Base-by-base conservation (phyloP, 2,113 vertebrate species). In the Phaetusa simplex region DNA sequence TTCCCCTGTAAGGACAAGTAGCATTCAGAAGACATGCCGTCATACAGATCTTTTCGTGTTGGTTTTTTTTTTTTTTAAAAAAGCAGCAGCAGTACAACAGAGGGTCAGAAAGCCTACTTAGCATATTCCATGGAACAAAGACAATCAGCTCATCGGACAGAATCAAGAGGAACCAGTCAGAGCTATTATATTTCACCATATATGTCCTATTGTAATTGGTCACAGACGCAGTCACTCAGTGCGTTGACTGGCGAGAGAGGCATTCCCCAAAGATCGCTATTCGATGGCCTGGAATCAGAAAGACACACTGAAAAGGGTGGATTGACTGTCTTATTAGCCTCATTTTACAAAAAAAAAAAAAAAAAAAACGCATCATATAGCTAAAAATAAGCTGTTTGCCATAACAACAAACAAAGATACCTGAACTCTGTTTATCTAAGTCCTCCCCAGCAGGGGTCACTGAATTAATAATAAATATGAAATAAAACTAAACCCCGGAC, bases 361-460 rank as follows among this genome's bases (percentile, higher is more conserved):
- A 58, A 83, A 45, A 43, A 43, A 45, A 45, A 45, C 19, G 62
- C 52, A 53, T 24, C 12, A 13, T 9, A 65, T 14, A 67, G 47
- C 11, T 70, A 12, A 15, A 91, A 91, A 38, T 7, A 42, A 0
- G 3, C 10, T 71, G 6, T 50, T 84, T 59, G 70, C 50, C 27
- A 43, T 22, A 23, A 67, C 74, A 93, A 49, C 65, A 59, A 83
- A 64, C 42, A 56, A 15, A 29, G 38, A 47, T 69, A 67, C 74
- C n/a, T 12, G 29, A 78, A 78, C 22, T 30, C 80, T 80, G 70
- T 88, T 94, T 91, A 91, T 93, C 52, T 80, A 86, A 82, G 76
- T n/a, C 61, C 67, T 96, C 82, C 91, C 97, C 97, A 97, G 95
- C 74, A 98, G 92, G 53, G 95, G 94, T 97, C 98, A 96, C 94